Base-by-base conservation (phyloP, 2,888 invertebrate species). In the Pachymerium ferrugineum region DNA sequence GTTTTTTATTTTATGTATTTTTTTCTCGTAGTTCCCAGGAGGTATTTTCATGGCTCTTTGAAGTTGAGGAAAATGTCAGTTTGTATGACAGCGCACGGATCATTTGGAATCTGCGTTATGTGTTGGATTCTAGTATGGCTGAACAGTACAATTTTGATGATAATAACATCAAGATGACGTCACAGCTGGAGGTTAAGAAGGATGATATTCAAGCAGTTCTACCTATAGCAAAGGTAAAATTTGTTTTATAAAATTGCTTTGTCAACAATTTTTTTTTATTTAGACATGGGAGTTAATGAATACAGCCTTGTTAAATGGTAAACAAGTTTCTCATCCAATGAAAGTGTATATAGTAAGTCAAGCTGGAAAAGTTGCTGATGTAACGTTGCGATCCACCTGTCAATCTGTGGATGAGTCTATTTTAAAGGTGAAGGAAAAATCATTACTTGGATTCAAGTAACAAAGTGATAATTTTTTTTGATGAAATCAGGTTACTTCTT, bases 281-380 rank as follows among this genome's bases (percentile, higher is more conserved):
- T 29, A 96, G 94, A 95, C 93, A 82, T 93, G 92, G 90, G 95
- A 96, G 84, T 89, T 97, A 38, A 87, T 97, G 84, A 97, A 97
- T 85, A 94, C 95, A 1, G 97, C 97, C 0, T 93, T 96, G 75
- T 85, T 97, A 80, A 97, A 96, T 5, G 96, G 96, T 0, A 89
- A 92, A 72, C 94, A 94, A 84, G 94, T 96, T 76, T 93, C 94
- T 1, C 94, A 94, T 80, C 93, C 95, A 16, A 92, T 97, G 91
- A 93, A 94, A 84, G 93, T 97, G 78, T 92, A 94, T 83, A 93
- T 95, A 79, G 95, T 97, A 69, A 94, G 94, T 62, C 93, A 95
- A 82, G 92, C 93, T 0, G 96, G 96, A 16, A 92, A 93, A 84
- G 92, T 95, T 6, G 94, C 94, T 75, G 97, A 97, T 84, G 95